These are phyloP conservation scores for Carcharodon carcharias DNA, from an alignment of 2,797 vertebrate genomes.

Conservation along the genomic window DNA sequence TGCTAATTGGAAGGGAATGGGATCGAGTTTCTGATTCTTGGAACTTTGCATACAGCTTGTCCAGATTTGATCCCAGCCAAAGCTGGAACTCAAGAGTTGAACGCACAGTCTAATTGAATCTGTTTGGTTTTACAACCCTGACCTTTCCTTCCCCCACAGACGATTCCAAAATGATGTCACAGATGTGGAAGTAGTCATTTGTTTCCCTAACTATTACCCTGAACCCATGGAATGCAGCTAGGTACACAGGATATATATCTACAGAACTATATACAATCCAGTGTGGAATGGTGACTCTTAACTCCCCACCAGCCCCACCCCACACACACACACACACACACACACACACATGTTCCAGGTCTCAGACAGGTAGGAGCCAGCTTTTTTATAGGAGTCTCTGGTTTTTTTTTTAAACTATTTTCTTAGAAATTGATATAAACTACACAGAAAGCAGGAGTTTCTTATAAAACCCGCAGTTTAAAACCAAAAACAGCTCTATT, in stretches of 20 bases:
- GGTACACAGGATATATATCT: neutral
- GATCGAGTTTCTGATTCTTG: neutral
- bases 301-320: neutral
- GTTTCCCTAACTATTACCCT: neutral
- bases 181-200: neutral
- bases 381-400: neutral
- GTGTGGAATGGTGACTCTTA: neutral
- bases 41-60: neutral
- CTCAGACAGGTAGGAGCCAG: conserved; percentile 15
- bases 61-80: neutral
- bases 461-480: neutral
- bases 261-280: neutral
- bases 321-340: neutral
- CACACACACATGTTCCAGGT: too few species aligned
- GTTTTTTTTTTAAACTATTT: neutral
- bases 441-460: neutral
- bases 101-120: neutral
- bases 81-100: neutral
- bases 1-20: neutral
- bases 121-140: neutral
- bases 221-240: neutral
- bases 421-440: neutral
- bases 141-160: neutral
- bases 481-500: neutral
- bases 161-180: neutral